Evolutionary conservation across 2,797 vertebrate species (phyloP).

Genomic region (Hippopotamyrus pictus): DNA sequence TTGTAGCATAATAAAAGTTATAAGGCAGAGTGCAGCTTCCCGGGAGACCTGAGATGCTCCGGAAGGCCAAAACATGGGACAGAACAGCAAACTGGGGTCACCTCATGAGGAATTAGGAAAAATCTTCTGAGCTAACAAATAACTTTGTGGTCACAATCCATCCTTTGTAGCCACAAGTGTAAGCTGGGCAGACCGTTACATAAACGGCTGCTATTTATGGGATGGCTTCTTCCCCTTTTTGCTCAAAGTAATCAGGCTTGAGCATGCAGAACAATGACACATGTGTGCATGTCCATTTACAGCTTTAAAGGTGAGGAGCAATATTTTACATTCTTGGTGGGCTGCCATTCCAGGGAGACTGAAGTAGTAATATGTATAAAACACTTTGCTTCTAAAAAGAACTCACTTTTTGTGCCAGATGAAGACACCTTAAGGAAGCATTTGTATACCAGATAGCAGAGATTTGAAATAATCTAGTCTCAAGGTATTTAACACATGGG

Average conservation of each 20-base stretch:
- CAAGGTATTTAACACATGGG: background rate
- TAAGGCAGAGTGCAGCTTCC: background rate
- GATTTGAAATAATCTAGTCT: background rate
- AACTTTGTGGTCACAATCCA: background rate
- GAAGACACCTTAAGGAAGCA: background rate
- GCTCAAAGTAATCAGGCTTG: background rate
- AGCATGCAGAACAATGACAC: background rate
- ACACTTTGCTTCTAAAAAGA: background rate
- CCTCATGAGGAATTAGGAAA: background rate
- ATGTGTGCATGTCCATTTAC: background rate
- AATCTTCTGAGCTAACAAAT: background rate
- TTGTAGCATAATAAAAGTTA: background rate
- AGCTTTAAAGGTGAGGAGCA: background rate
- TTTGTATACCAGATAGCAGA: background rate
- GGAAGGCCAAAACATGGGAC: background rate
- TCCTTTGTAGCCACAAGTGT: background rate
- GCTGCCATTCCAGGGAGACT: background rate
- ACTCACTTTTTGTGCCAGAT: background rate
- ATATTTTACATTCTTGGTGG: background rate
- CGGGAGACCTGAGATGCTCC: background rate
- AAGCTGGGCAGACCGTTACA: background rate
- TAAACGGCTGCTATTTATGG: background rate
- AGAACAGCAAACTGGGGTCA: background rate
- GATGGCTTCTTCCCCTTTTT: background rate
- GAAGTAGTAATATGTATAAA: background rate